Conservation (phyloP, 2,113 vertebrate genomes). For the rabbit (Oryctolagus cuniculus) region mOryCun1.1 NC_091453.1:7290501-7291000, state of each 20-base stretch:
- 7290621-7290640: constrained; percentile 34
- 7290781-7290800: constrained; percentile 57
- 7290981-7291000: constrained; percentile 36
- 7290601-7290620: constrained; percentile 57
- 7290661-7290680: constrained; percentile 28
- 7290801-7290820: constrained; percentile 16
- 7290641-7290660: constrained; percentile 37
- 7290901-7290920: neutral
- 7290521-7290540: constrained; percentile 56
- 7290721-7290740: constrained; percentile 53
- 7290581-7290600: neutral
- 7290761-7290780: constrained; percentile 6
- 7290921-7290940: neutral
- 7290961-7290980: neutral
- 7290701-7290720: constrained; percentile 65
- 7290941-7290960: constrained; percentile 58
- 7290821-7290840: constrained; percentile 59
- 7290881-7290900: neutral
- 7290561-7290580: neutral
- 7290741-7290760: constrained; percentile 38
- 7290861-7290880: constrained; percentile 60
- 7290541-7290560: constrained; percentile 58
- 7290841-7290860: constrained; percentile 38
- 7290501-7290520: neutral
- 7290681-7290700: constrained; percentile 48